Percentiles rank a stretch among this genome's conserved stretches.
Evolutionary conservation across 1,140 invertebrate species (phyloP).

Genomic region (Bombyx mori): DNA sequence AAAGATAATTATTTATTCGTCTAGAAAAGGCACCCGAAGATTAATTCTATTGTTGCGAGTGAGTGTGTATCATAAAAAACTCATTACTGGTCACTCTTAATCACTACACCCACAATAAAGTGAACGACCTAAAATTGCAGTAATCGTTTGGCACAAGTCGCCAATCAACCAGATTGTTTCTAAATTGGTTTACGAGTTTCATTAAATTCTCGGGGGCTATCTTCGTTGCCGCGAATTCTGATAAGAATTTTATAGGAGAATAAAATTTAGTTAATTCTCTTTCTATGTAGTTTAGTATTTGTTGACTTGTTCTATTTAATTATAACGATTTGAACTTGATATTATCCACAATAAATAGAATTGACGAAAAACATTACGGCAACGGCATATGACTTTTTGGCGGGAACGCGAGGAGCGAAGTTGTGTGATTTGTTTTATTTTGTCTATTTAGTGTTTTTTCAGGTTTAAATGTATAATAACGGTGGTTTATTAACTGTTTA

Average conservation of each 20-base stretch:
- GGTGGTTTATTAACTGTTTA: too few relatives aligned
- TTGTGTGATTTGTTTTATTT: too few relatives aligned
- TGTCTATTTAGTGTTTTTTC: too few relatives aligned
- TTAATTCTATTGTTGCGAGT: slow-evolving; percentile 6
- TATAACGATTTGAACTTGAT: neutral
- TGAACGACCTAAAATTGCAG: slow-evolving; percentile 16
- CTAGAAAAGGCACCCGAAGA: too few relatives aligned
- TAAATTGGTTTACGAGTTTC: slow-evolving; percentile 7
- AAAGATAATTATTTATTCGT: too few relatives aligned
- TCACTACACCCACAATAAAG: slow-evolving; percentile 14
- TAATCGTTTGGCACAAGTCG: slow-evolving; percentile 3
- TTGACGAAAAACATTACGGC: neutral
- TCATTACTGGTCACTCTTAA: slow-evolving; percentile 4
- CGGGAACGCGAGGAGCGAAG: too few relatives aligned
- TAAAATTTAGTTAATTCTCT: neutral
- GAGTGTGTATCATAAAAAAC: slow-evolving; percentile 6
- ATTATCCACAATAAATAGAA: neutral
- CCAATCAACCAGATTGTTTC: slow-evolving; percentile 6
- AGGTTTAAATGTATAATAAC: too few relatives aligned
- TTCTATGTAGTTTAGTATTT: neutral
- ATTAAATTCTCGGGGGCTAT: neutral
- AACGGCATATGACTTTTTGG: too few relatives aligned
- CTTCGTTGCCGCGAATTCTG: neutral
- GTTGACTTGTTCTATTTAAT: neutral
- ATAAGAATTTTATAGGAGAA: too few relatives aligned